phyloP scores from a whole-genome alignment of 2,113 vertebrate genomes.

The Petrocephalus microphthalmus region DNA sequence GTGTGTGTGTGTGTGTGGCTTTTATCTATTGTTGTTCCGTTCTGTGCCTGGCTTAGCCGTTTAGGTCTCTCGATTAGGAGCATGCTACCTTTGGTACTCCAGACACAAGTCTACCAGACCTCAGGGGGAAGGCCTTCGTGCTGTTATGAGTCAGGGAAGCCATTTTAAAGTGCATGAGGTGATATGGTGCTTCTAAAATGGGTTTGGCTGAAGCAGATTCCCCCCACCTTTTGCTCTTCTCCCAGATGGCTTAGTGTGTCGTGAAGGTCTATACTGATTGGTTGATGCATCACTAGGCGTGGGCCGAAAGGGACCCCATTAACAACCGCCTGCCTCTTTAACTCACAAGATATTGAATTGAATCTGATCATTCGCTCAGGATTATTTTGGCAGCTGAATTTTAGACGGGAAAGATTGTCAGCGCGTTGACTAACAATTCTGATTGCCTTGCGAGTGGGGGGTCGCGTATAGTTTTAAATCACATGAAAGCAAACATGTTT shows the following conservation, averaged over 20 bases:
- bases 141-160: background rate
- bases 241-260: background rate
- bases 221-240: background rate
- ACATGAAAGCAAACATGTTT: background rate
- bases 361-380: background rate
- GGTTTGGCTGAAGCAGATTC: background rate
- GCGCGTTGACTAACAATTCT: background rate
- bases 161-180: background rate
- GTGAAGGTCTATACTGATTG: background rate
- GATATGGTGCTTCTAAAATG: conserved; percentile 6
- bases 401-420: background rate
- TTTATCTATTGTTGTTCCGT: background rate
- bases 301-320: background rate
- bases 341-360: background rate
- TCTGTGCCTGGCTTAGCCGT: background rate
- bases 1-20: background rate
- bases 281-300: background rate
- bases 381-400: background rate
- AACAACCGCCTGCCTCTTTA: background rate
- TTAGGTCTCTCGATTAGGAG: background rate
- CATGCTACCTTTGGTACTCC: background rate
- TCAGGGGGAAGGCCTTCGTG: background rate
- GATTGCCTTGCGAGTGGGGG: background rate
- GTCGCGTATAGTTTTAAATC: background rate
- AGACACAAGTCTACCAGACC: background rate